A percentile compares a stretch with the other conserved stretches of the same genome.
Conservation (phyloP, 30 jellyfish, hydroid and myxozoan genomes). For the Aurelia aurita region DNA sequence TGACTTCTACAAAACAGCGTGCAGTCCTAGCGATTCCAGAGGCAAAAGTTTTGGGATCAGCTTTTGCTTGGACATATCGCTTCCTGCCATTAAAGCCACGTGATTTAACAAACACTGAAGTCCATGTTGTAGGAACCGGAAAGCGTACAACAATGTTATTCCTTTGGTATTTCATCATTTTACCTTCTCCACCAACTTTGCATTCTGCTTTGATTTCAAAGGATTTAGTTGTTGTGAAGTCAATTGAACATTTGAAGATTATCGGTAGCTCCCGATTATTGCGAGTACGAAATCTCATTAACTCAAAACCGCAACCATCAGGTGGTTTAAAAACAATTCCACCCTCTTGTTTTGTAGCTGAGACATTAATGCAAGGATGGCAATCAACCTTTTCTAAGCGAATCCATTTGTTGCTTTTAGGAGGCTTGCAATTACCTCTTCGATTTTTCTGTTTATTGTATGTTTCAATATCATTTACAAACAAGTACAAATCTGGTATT, state of each 20-base stretch:
- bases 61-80: conserved; percentile 57
- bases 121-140: conserved; percentile 89
- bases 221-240: conserved; percentile 64
- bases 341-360: conserved; percentile 55
- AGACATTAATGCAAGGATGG: conserved; percentile 86
- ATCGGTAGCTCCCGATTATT: conserved; percentile 56
- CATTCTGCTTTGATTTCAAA: conserved; percentile 83
- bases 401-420: conserved; percentile 67
- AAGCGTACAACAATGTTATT: conserved; percentile 67
- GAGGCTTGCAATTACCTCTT: conserved; percentile 38
- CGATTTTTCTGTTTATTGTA: conserved; percentile 49
- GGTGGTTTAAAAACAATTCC: conserved; percentile 90
- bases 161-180: conserved; percentile 49
- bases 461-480: conserved; percentile 66
- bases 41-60: conserved; percentile 52
- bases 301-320: conserved; percentile 94
- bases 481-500: conserved; percentile 59
- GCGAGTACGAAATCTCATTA: conserved; percentile 77
- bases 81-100: conserved; percentile 57
- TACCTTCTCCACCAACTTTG: conserved; percentile 69
- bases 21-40: conserved; percentile 65
- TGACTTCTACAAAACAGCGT: conserved; percentile 73
- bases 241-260: conserved; percentile 65
- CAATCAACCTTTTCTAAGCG: conserved; percentile 58
- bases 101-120: conserved; percentile 72